phyloP scores from a whole-genome alignment of 2,888 invertebrate species.

The Zootermopsis nevadensis region DNA sequence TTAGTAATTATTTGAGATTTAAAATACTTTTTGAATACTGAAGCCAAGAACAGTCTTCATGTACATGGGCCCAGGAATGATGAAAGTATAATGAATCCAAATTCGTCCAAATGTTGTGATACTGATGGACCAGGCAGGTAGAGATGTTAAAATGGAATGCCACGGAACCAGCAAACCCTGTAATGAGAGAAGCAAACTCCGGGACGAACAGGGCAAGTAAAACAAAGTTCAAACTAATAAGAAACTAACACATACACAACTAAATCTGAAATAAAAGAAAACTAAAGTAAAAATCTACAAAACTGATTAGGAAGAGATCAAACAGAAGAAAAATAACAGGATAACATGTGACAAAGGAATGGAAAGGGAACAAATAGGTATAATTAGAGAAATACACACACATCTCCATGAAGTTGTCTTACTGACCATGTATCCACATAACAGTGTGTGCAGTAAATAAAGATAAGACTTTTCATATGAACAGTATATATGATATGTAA shows the following conservation, averaged over 20 bases:
- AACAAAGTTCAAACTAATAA: constrained; percentile 30
- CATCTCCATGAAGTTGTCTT: too few relatives aligned
- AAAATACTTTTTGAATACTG: constrained; percentile 71
- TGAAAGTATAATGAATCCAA: constrained; percentile 80
- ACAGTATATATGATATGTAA: too few relatives aligned
- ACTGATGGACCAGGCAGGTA: constrained; percentile 77
- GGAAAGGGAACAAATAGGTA: constrained; percentile 28
- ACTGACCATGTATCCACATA: too few relatives aligned
- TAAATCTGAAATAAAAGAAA: constrained; percentile 18
- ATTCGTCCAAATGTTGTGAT: constrained; percentile 80
- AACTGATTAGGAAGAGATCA: not conserved
- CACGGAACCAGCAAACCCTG: constrained; percentile 71
- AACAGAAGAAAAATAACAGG: constrained; percentile 1
- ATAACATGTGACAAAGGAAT: constrained; percentile 17
- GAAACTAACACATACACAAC: not conserved
- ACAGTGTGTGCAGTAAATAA: too few relatives aligned
- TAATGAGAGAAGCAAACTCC: constrained; percentile 27
- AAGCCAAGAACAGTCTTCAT: constrained; percentile 77
- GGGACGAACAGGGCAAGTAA: constrained; percentile 34
- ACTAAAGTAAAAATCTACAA: constrained; percentile 21
- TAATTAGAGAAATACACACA: not conserved
- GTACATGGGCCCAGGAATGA: constrained; percentile 76
- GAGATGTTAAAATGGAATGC: constrained; percentile 71
- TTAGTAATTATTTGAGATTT: too few relatives aligned
- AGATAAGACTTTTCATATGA: too few relatives aligned